Evolutionary conservation across 2,113 vertebrate genomes (phyloP).

Genomic region (Propithecus coquereli): DNA sequence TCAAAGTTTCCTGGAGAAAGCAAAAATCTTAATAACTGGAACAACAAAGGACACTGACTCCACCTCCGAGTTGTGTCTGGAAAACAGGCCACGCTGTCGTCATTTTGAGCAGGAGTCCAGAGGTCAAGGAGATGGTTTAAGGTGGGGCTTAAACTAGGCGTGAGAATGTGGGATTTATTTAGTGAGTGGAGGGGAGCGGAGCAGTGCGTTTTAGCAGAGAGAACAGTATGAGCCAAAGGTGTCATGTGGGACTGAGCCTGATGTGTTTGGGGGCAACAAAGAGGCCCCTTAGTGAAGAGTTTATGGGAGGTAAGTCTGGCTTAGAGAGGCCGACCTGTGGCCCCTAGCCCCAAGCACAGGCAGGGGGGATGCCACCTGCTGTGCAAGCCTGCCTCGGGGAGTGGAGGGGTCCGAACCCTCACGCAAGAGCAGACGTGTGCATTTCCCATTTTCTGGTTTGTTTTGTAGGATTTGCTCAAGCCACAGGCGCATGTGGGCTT

Average conservation of each 20-base stretch:
- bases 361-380: not conserved
- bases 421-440: not conserved
- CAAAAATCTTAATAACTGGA: not conserved
- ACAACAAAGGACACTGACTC: not conserved
- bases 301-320: not conserved
- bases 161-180: not conserved
- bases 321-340: not conserved
- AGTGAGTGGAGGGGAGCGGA: not conserved
- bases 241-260: not conserved
- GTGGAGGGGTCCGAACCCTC: not conserved
- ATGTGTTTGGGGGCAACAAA: not conserved
- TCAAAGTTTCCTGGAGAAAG: conserved; percentile 4
- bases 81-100: not conserved
- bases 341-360: not conserved
- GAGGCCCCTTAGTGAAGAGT: not conserved
- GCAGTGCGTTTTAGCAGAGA: not conserved
- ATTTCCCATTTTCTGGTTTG: not conserved
- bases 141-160: not conserved
- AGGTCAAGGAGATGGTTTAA: not conserved
- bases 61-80: not conserved
- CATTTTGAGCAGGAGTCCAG: not conserved
- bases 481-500: not conserved
- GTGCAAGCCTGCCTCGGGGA: not conserved
- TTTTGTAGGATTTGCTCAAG: conserved; percentile 1
- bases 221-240: not conserved